Evolutionary conservation across 1,140 invertebrate species (phyloP), one percentile per base, ranked within the genome.

Genomic region (Brachionus plicatilis): DNA sequence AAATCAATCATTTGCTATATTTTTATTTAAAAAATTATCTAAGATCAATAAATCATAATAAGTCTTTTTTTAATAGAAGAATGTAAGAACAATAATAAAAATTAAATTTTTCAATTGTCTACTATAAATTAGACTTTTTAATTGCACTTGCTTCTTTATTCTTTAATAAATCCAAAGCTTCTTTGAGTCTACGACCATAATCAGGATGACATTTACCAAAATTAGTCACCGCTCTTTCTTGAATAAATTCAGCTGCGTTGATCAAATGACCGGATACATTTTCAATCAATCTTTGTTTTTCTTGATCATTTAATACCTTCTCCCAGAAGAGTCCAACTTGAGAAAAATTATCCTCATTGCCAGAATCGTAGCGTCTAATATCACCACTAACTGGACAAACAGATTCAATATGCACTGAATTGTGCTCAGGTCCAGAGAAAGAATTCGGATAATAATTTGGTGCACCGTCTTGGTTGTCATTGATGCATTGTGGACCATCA

Each of bases 391-490:
- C 20, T n/a, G 17, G 47, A 79, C 20, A 45, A 14, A 12, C 9
- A 27, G 27, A n/a, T 47, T 78, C 76, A 6, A 56, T 9, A 50
- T 70, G 24, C n/a, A 8, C 6, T 2, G 5, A 27, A 24, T 60
- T 14, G 33, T 47, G 89, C 41, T 91, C 88, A 0, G 95, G 95
- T 0, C 95, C 96, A 85, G 90, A 90, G 89, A 98, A 99, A 85
- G 95, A 97, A 89, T 98, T 98, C 0, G 97, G 97, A 91, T 93
- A 96, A 88, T 98, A 98, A 90, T 97, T 97, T 1, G 96, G 96
- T 12, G 94, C 93, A 47, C 93, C 94, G 88, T 88, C 88, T 85
- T 89, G 88, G 85, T 91, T 91, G 75, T 88, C 88, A 85, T 87
- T 87, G 5, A 88, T 86, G 85, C 88, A 88, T 86, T 89, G 88